Percentiles rank a stretch among this genome's conserved stretches.
These are phyloP conservation scores for Stomorhina lunata DNA, from an alignment of 2,888 invertebrate genomes.

Conservation along the genomic window DNA sequence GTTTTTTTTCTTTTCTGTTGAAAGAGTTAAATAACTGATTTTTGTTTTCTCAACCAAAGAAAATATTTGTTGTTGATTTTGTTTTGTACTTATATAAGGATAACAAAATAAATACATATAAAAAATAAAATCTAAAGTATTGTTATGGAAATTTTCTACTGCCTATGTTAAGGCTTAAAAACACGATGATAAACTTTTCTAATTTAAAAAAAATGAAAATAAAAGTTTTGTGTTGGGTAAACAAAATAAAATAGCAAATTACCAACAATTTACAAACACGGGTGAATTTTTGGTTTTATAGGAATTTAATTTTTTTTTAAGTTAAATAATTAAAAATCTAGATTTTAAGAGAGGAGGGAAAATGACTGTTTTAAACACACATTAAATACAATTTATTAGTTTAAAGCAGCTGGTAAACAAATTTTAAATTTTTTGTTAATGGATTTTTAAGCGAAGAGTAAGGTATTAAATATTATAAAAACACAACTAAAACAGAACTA, in stretches of 20 bases:
- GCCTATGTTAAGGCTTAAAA: slow-evolving; percentile 38
- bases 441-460: no score
- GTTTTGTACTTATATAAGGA: not conserved
- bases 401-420: not conserved
- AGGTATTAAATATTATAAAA: no score
- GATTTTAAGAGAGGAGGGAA: no score
- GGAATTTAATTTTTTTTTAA: no score
- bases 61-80: not conserved
- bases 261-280: not conserved
- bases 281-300: not conserved
- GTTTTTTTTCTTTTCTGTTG: not conserved
- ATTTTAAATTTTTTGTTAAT: no score
- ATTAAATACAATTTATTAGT: not conserved
- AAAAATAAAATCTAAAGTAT: no score
- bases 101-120: not conserved
- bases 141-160: slow-evolving; percentile 36
- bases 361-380: no score
- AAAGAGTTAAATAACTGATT: slow-evolving; percentile 41
- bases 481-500: no score
- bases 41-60: slow-evolving; percentile 41
- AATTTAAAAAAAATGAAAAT: slow-evolving; percentile 59
- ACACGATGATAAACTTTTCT: slow-evolving; percentile 61
- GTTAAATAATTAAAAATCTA: not conserved
- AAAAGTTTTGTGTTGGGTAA: slow-evolving; percentile 41
- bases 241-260: not conserved